Evolutionary conservation across 1,140 invertebrate species (phyloP).

Genomic region (Drosophila azteca): DNA sequence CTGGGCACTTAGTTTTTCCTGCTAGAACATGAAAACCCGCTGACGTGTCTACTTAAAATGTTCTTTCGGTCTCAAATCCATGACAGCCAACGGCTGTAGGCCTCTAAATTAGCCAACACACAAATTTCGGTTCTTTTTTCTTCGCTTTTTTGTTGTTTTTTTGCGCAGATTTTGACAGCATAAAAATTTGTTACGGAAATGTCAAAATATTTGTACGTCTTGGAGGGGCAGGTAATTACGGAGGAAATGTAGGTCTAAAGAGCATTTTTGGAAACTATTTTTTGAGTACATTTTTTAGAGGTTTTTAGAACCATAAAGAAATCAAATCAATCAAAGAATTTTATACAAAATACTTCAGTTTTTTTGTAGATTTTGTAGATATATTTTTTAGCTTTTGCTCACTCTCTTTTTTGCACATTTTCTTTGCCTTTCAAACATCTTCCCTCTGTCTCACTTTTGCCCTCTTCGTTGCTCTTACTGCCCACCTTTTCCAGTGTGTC

Average conservation of each 20-base stretch:
- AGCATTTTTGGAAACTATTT: not conserved
- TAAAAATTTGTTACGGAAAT: constrained; percentile 59
- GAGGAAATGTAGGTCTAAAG: not conserved
- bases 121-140: constrained; percentile 18
- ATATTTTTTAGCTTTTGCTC: too few relatives aligned
- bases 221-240: constrained; percentile 17
- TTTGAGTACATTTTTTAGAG: not conserved
- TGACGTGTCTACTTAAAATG: constrained; percentile 79
- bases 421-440: too few relatives aligned
- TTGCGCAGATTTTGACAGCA: constrained; percentile 35
- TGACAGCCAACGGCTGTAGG: constrained; percentile 65
- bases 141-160: constrained; percentile 14
- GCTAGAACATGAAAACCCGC: constrained; percentile 58
- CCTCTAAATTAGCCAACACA: constrained; percentile 62
- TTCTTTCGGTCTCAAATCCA: constrained; percentile 46
- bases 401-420: too few relatives aligned
- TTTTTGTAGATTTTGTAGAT: too few relatives aligned
- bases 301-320: too few relatives aligned
- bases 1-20: constrained; percentile 73
- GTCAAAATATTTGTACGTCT: constrained; percentile 48
- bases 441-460: too few relatives aligned
- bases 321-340: too few relatives aligned
- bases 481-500: too few relatives aligned
- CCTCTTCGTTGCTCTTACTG: too few relatives aligned
- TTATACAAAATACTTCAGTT: too few relatives aligned